Base-by-base conservation (phyloP, 2,113 vertebrate genomes). In the Sphyrna mokarran region DNA sequence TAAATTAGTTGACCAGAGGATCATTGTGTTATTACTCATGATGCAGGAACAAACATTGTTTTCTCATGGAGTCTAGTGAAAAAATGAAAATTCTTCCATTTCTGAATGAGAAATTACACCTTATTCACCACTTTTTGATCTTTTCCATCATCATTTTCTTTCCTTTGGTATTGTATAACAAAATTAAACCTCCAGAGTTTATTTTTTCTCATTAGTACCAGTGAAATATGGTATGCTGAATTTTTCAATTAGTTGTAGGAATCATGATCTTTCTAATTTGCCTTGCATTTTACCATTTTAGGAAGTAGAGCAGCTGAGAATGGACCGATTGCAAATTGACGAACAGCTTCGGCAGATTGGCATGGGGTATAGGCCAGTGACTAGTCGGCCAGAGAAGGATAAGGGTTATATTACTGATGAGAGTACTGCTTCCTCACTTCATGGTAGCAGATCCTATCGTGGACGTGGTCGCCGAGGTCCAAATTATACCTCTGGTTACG, bases 301-400 rank as follows among this genome's bases (percentile, higher is more conserved):
- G 99, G 99, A 99, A 97, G 99, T 99, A n/a, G 99, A 99, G 96
- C 98, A 99, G 54, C 98, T 99, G 96, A 98, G 99, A 96, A 97
- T 99, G 98, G 99, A 99, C 97, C 98, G 99, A 95, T 98, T 99
- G 96, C 99, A 99, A 96, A 99, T 99, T 7, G 99, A 99, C 33
- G 99, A 99, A 69, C 99, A 99, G 94, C 96, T 99, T 58, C 98
- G 99, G 96, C 99, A 99, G 97, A 98, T 99, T 95, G 99, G 98
- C 96, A 98, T 99, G 98, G 98, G 99, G 96, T 98, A 99, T 97
- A 98, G 99, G 96, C 98, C 98, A 87, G 97, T 97, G 96, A 97
- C 98, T 0, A 96, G 97, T 96, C 97, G 98, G 96, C 97, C 98
- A 78, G 98, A 98, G 96, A 98, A 98, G 96, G 99, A 99, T 37